phyloP scores from a whole-genome alignment of 2,888 invertebrate species.

The Cinara cedri region DNA sequence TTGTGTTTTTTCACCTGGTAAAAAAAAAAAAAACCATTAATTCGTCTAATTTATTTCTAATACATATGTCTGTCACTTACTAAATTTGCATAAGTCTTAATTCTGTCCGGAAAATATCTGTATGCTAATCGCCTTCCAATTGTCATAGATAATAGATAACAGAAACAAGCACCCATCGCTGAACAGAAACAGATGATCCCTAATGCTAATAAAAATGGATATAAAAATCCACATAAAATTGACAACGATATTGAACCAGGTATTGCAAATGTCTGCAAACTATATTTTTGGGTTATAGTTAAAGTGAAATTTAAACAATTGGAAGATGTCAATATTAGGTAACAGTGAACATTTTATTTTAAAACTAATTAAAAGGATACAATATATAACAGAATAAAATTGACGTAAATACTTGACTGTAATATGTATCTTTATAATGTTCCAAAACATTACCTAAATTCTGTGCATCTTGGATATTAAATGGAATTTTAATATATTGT shows the following conservation, averaged over 20 bases:
- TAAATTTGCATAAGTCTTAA: conserved; percentile 82
- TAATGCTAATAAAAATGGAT: conserved; percentile 89
- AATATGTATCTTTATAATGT: conserved; percentile 91
- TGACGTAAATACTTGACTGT: conserved; percentile 86
- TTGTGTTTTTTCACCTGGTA: conserved; percentile 73
- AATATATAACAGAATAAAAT: conserved; percentile 92
- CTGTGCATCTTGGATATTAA: conserved; percentile 95
- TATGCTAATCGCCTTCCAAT: conserved; percentile 84
- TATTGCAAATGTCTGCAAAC: conserved; percentile 98
- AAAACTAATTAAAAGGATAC: conserved; percentile 78
- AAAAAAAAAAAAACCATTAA: conserved; percentile 1
- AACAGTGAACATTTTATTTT: too few relatives aligned
- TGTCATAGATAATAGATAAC: conserved; percentile 90
- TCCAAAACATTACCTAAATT: conserved; percentile 87
- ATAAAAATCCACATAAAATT: conserved; percentile 94
- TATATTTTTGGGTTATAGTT: conserved; percentile 63
- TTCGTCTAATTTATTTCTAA: not conserved
- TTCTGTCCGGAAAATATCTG: conserved; percentile 87
- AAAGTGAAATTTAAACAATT: conserved; percentile 61
- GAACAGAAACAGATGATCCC: conserved; percentile 91
- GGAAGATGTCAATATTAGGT: not conserved
- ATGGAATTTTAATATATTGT: conserved; percentile 85
- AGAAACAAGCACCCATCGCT: conserved; percentile 92
- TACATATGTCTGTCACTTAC: conserved; percentile 65
- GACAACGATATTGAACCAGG: conserved; percentile 98